A percentile compares a stretch with the other conserved stretches of the same genome.
These are phyloP conservation scores for crab-eating macaque (Macaca fascicularis) DNA, from an alignment of 2,113 vertebrate species.

Conservation along the genomic window DNA sequence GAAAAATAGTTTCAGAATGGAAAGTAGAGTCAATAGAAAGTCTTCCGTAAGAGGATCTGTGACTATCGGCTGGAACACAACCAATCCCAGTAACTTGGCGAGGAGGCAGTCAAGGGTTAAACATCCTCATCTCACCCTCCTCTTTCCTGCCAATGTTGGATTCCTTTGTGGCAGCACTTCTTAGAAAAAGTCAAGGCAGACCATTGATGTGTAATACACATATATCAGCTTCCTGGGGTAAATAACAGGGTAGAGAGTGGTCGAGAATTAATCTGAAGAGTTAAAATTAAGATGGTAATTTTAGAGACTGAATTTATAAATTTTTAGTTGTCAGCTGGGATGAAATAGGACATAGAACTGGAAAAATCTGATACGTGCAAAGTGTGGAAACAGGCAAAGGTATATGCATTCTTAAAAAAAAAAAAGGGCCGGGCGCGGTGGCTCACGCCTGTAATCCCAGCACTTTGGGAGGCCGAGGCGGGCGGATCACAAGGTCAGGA, in stretches of 20 bases:
- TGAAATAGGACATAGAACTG: not conserved
- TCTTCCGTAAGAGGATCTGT: not conserved
- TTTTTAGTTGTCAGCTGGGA: not conserved
- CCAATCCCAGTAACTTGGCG: accelerated
- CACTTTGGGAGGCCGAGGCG: too few relatives aligned
- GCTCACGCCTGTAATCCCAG: too few relatives aligned
- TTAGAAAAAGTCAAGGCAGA: not conserved
- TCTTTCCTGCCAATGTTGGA: not conserved
- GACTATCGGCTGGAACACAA: not conserved
- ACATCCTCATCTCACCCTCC: not conserved
- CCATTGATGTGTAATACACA: not conserved
- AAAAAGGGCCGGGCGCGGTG: too few relatives aligned
- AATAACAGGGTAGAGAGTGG: not conserved
- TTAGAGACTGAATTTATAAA: not conserved
- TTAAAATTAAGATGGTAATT: not conserved
- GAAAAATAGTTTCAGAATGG: not conserved
- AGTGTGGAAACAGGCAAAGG: not conserved
- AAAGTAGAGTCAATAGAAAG: not conserved
- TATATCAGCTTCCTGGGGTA: not conserved
- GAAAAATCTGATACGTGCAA: not conserved
- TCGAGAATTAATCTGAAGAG: not conserved
- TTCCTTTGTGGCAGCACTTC: not conserved
- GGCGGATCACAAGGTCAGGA: too few relatives aligned
- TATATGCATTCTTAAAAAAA: not conserved
- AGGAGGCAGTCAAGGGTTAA: not conserved